Percentiles rank a stretch among this genome's conserved stretches.
Evolutionary conservation across 2,888 invertebrate genomes (phyloP).

Genomic region (Coleophora flavipennella): DNA sequence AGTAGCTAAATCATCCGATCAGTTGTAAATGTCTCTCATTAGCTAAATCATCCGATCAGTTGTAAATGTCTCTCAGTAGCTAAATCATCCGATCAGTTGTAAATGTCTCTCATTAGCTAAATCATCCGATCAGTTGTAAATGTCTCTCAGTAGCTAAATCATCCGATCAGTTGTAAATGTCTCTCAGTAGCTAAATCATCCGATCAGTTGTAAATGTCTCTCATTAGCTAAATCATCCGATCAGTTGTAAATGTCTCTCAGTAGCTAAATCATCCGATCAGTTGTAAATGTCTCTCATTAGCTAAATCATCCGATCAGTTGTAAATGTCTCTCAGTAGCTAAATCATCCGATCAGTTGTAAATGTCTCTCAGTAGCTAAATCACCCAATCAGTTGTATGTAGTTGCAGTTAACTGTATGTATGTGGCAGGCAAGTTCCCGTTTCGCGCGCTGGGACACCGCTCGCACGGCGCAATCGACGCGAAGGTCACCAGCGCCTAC

Average conservation of each 20-base stretch:
- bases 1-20: background rate
- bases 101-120: no score
- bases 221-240: no score
- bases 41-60: background rate
- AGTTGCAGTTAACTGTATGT: no score
- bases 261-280: no score
- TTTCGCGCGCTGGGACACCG: constrained; percentile 78
- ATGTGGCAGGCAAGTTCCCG: constrained; percentile 72
- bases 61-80: no score
- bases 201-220: no score
- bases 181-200: background rate
- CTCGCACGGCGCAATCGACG: constrained; percentile 79
- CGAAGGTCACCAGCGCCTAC: constrained; percentile 71
- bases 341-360: background rate
- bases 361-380: no score
- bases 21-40: background rate
- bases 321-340: background rate
- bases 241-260: no score
- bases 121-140: no score
- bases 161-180: background rate
- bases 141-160: background rate
- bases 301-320: background rate
- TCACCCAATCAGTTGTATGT: no score
- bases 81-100: no score
- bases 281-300: no score